Evolutionary conservation across 2,888 invertebrate genomes (phyloP).

Genomic region (Pimpla rufipes): DNA sequence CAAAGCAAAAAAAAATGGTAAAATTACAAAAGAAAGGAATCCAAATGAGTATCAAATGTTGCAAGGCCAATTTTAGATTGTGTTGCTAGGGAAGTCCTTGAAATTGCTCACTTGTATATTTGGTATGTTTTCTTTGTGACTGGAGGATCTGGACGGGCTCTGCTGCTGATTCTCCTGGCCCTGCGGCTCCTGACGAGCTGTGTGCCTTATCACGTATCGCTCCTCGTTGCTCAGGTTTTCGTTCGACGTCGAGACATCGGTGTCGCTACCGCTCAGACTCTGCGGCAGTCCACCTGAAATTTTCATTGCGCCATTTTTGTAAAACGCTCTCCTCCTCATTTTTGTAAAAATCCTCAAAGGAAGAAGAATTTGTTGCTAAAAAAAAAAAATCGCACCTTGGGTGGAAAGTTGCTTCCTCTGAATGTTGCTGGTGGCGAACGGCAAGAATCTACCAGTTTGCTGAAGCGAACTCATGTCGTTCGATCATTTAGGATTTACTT

Average conservation of each 20-base stretch:
- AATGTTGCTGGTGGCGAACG: conserved; percentile 87
- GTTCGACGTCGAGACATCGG: conserved; percentile 95
- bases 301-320: conserved; percentile 16
- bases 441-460: conserved; percentile 88
- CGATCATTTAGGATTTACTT: conserved; percentile 82
- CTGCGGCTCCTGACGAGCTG: conserved; percentile 95
- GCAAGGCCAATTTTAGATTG: not conserved
- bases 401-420: conserved; percentile 87
- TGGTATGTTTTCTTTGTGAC: conserved; percentile 84
- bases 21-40: not conserved
- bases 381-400: conserved; percentile 79
- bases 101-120: conserved; percentile 81
- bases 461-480: conserved; percentile 88
- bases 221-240: conserved; percentile 95
- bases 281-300: conserved; percentile 88
- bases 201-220: conserved; percentile 93
- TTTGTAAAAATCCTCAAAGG: too few relatives aligned
- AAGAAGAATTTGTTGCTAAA: conserved; percentile 37
- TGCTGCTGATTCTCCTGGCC: conserved; percentile 93
- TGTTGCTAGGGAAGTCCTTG: not conserved
- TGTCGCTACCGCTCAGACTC: conserved; percentile 95
- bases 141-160: conserved; percentile 87
- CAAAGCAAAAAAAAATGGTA: conserved; percentile 7
- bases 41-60: not conserved
- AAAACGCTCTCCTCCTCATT: not conserved